phyloP scores from a whole-genome alignment of 2,113 vertebrate species.

The Brachionichthys hirsutus region DNA sequence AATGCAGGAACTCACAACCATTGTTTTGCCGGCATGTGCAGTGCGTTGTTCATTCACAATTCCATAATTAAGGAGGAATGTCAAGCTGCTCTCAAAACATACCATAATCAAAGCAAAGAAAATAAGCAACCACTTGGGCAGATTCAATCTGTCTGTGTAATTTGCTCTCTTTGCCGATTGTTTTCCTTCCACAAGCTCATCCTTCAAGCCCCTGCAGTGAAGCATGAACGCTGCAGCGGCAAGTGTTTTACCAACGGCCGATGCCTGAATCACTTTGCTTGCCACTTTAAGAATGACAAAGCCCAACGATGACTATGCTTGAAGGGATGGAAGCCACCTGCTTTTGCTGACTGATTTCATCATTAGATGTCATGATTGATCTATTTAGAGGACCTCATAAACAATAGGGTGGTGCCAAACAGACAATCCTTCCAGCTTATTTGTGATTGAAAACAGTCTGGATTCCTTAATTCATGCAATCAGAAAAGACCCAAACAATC shows the following conservation, averaged over 20 bases:
- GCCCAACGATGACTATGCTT: slow-evolving; percentile 65
- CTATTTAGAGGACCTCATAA: slow-evolving; percentile 64
- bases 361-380: slow-evolving; percentile 65
- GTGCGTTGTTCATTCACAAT: slow-evolving; percentile 70
- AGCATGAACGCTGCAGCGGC: slow-evolving; percentile 35
- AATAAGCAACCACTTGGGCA: slow-evolving; percentile 72
- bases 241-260: slow-evolving; percentile 51
- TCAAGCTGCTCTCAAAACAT: slow-evolving; percentile 70
- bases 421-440: slow-evolving; percentile 53
- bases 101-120: slow-evolving; percentile 74
- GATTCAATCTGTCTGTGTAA: slow-evolving; percentile 44
- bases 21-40: slow-evolving; percentile 63
- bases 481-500: slow-evolving; percentile 49
- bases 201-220: slow-evolving; percentile 44
- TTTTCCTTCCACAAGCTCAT: slow-evolving; percentile 35
- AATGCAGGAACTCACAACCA: slow-evolving; percentile 68
- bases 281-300: slow-evolving; percentile 64
- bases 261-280: slow-evolving; percentile 57
- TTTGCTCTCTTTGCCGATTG: slow-evolving; percentile 30
- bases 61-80: slow-evolving; percentile 79
- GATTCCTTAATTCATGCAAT: slow-evolving; percentile 39
- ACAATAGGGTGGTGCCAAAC: slow-evolving; percentile 50
- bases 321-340: slow-evolving; percentile 64
- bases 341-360: slow-evolving; percentile 57
- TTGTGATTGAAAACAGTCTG: slow-evolving; percentile 56